These are phyloP conservation scores for Tigriopus japonicus DNA, from an alignment of 1,140 invertebrate genomes.

Conservation along the genomic window DNA sequence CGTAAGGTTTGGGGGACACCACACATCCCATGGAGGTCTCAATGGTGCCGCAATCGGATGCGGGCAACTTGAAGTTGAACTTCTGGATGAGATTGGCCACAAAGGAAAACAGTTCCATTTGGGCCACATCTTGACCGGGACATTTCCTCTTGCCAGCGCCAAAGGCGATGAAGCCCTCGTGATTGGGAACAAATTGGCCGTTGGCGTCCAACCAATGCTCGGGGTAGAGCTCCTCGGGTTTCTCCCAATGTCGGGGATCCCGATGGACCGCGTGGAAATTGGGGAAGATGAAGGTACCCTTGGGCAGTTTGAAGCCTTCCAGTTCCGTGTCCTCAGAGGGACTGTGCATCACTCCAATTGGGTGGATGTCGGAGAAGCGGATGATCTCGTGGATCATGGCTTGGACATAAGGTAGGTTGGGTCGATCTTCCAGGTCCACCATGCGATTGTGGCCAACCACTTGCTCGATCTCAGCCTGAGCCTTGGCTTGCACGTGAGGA, in stretches of 20 bases:
- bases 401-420: not conserved
- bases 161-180: slow-evolving; percentile 4
- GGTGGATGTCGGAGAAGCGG: not conserved
- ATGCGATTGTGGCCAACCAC: not conserved
- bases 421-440: not conserved
- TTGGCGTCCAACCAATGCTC: not conserved
- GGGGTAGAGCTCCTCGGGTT: not conserved
- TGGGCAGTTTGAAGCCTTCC: not conserved
- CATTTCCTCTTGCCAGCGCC: not conserved
- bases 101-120: slow-evolving; percentile 1
- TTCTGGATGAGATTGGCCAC: slow-evolving; percentile 1
- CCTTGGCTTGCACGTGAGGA: not conserved
- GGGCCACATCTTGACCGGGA: not conserved
- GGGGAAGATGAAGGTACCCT: slow-evolving; percentile 7
- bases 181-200: not conserved
- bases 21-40: not conserved
- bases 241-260: not conserved
- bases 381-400: slow-evolving; percentile 6
- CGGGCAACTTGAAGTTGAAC: not conserved
- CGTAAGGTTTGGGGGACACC: not conserved
- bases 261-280: slow-evolving; percentile 8
- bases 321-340: not conserved
- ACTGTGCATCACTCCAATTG: not conserved
- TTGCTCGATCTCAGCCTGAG: not conserved
- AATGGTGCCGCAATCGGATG: not conserved